phyloP scores from a whole-genome alignment of 2,888 invertebrate genomes.

The Embidobia sp. region DNA sequence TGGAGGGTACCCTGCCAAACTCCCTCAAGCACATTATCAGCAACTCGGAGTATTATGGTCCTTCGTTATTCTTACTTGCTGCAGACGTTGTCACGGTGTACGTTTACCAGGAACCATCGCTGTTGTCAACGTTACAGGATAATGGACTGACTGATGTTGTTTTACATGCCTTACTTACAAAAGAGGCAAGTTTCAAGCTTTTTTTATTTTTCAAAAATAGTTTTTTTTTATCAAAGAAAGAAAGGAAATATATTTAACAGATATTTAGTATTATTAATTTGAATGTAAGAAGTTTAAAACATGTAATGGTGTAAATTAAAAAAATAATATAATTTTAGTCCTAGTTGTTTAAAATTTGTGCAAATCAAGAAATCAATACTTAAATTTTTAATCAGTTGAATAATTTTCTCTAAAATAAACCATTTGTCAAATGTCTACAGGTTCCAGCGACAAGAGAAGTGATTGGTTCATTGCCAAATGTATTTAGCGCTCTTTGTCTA shows the following conservation, averaged over 20 bases:
- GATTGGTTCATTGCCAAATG: slow-evolving; percentile 92
- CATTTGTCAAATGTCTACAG: too few relatives aligned
- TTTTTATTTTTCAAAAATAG: too few relatives aligned
- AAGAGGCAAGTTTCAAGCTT: slow-evolving; percentile 85
- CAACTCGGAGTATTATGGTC: slow-evolving; percentile 94
- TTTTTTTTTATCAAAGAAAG: too few relatives aligned
- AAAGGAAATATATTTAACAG: too few relatives aligned
- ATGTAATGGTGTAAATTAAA: too few relatives aligned
- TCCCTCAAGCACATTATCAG: slow-evolving; percentile 92
- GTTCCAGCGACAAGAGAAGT: slow-evolving; percentile 88
- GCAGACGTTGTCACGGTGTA: slow-evolving; percentile 94
- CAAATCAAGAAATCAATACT: too few relatives aligned
- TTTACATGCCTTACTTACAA: slow-evolving; percentile 90
- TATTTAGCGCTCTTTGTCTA: slow-evolving; percentile 92
- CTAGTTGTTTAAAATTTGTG: too few relatives aligned
- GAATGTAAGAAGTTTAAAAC: too few relatives aligned
- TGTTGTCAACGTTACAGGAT: slow-evolving; percentile 92
- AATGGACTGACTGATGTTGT: slow-evolving; percentile 93
- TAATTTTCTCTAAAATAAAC: too few relatives aligned
- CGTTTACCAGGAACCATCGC: slow-evolving; percentile 91
- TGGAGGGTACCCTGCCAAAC: slow-evolving; percentile 91
- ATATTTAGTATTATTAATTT: too few relatives aligned
- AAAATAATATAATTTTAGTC: too few relatives aligned
- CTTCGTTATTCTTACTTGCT: slow-evolving; percentile 91
- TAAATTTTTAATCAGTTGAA: too few relatives aligned